Conservation (phyloP, 2,797 vertebrate genomes). For the Enoplosus armatus region DNA sequence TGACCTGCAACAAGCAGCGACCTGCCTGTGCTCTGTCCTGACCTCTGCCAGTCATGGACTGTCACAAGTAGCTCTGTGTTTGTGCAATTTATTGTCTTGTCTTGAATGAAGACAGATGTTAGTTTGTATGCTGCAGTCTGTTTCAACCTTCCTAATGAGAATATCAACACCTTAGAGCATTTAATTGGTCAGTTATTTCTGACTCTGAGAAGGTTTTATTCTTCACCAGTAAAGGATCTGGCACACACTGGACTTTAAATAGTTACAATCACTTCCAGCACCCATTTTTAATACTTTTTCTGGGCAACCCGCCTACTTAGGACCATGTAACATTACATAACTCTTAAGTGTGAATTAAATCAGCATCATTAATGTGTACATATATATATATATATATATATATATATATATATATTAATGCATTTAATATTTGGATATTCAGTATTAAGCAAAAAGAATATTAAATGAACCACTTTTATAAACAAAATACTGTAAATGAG, state of each 20-base stretch:
- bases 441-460: not conserved
- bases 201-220: not conserved
- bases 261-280: not conserved
- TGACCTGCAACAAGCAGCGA: constrained; percentile 17
- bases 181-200: not conserved
- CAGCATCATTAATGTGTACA: not conserved
- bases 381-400: not conserved
- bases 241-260: not conserved
- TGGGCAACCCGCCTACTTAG: not conserved
- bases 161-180: not conserved
- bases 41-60: constrained; percentile 14
- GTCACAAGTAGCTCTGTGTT: constrained; percentile 16
- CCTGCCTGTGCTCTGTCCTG: constrained; percentile 15
- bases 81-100: constrained; percentile 1
- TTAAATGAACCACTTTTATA: not conserved
- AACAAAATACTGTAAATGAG: constrained; percentile 2
- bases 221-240: not conserved
- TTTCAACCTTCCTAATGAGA: constrained; percentile 9
- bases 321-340: not conserved
- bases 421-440: not conserved
- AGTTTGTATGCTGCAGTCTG: not conserved
- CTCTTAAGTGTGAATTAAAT: constrained; percentile 7
- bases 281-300: not conserved
- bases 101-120: constrained; percentile 7
- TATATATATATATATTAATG: not conserved